Evolutionary conservation across 2,113 vertebrate species (phyloP), one percentile per base, ranked within the genome.

Genomic region (Ciconia boyciana): DNA sequence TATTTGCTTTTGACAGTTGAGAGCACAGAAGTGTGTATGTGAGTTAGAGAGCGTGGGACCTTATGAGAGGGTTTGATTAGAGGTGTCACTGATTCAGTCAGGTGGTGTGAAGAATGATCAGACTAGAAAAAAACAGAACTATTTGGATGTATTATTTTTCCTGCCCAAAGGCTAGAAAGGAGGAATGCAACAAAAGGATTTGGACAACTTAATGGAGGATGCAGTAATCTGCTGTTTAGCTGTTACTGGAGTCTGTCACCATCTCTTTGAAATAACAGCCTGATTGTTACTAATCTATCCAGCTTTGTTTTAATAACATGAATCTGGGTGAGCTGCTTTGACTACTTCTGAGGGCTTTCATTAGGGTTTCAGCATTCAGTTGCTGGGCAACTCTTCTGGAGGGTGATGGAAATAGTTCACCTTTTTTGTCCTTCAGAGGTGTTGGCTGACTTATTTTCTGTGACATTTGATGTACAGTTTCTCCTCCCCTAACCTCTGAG

Each of bases 381-480:
- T 6, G 1, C 2, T 70, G 36, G 74, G 36, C 52, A 66, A 43
- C 55, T 75, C 20, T 89, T 75, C 78, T 2, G 16, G 54, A 83
- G 16, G 5, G 9, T 71, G 52, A 46, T 48, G 26, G 69, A 89
- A 84, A 57, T 81, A 55, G 16, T 82, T 74, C 44, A 43, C 62
- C 55, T 81, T 90, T 79, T 76, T 48, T 92, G 68, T 83, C 90
- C 93, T 76, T 3, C 86, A 84, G 83, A 87, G 74, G 76, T 94
- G 51, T 29, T 89, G 70, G 44, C 95, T 96, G 83, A 93, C 69
- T 97, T 97, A 89, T 92, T 95, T 97, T 97, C 77, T 96, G 81
- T 97, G 96, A 79, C 76, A 89, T 95, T 78, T 96, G 93, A 94
- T 78, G 57, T 96, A 94, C 89, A 92, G 87, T 32, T 97, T 97